phyloP scores from a whole-genome alignment of 2,113 vertebrate genomes.

The Suricata suricatta region DNA sequence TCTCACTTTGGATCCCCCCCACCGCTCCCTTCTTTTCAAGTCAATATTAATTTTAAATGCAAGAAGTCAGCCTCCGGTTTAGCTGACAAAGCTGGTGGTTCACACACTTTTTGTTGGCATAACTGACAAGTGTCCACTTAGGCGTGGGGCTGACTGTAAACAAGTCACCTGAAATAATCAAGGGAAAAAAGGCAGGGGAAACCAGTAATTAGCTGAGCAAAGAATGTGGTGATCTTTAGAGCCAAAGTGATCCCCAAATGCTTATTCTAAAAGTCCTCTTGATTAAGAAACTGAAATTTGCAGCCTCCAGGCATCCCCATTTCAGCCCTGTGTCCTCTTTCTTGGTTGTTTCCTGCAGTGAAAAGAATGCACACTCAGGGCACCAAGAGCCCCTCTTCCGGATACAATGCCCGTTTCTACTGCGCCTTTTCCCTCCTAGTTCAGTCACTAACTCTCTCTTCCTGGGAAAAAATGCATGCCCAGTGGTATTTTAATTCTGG shows the following conservation, averaged over 20 bases:
- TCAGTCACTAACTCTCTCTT: neutral
- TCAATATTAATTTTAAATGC: constrained; percentile 88
- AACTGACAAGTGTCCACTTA: constrained; percentile 84
- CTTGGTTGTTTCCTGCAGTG: constrained; percentile 52
- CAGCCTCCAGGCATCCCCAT: constrained; percentile 30
- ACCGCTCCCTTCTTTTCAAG: constrained; percentile 72
- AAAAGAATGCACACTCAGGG: neutral
- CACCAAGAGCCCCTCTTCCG: neutral
- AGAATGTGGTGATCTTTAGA: constrained; percentile 77
- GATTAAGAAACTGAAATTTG: constrained; percentile 69
- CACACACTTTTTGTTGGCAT: constrained; percentile 76
- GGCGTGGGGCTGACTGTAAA: constrained; percentile 75
- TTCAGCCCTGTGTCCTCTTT: constrained; percentile 22
- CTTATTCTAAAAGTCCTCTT: constrained; percentile 67
- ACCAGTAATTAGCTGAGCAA: constrained; percentile 77
- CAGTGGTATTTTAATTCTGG: neutral
- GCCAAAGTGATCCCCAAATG: constrained; percentile 64
- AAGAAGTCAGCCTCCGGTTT: constrained; percentile 84
- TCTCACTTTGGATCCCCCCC: constrained; percentile 76
- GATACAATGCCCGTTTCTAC: neutral
- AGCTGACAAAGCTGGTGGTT: constrained; percentile 84
- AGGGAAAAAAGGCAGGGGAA: constrained; percentile 72
- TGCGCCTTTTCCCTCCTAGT: no score
- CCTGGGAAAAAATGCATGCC: neutral
- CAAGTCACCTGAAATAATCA: constrained; percentile 76